Base-by-base conservation (phyloP, 92 coral and sea anemone genomes). In the Palythoa heliodiscus region DNA sequence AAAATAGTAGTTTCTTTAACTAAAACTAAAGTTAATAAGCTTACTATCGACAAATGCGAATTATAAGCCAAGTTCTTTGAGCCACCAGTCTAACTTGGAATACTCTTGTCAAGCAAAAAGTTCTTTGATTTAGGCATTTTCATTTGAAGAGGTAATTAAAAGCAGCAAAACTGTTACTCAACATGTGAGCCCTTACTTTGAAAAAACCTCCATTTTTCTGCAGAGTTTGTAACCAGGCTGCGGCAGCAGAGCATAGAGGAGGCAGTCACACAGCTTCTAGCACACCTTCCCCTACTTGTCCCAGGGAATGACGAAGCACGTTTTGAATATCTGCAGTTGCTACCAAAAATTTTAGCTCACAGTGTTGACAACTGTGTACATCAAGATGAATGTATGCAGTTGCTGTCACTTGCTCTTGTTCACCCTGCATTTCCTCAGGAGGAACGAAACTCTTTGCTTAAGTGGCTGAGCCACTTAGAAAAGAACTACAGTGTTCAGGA, bases 391-490 rank as follows among this genome's bases (percentile, higher is more conserved):
- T 97, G 99, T 73, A 93, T 94, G 82, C 99, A 97, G 85, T 92
- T 97, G 48, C 91, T 97, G 84, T 97, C 99, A 3, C 92, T 97
- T n/a, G 98, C 98, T 55, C 93, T 97, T 14, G 99, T 97, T 67
- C 99, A 97, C 84, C 99, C 99, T 4, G 99, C 99, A 7, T 97
- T 97, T 83, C 96, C 98, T 0, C 93, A 92, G 3, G 93, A 95
- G 83, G 99, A 97, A 76, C 85, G 99, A 12, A 93, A 74, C 71
- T 77, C 93, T 3, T 88, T 97, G 25, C 92, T 92, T 9, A 88
- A 90, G 63, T 97, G 99, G 99, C 88, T 97, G 72, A 93, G 95
- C 91, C 93, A 92, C 68, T 91, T 97, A 29, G 98, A 97, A 70
- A 91, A 94, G 89, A 93, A 92, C 15, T 85, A 91, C 29, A 94